A percentile compares a stretch with the other conserved stretches of the same genome.
These are phyloP conservation scores for Peromyscus californicus DNA, from an alignment of 2,113 vertebrate genomes.

Conservation along the genomic window DNA sequence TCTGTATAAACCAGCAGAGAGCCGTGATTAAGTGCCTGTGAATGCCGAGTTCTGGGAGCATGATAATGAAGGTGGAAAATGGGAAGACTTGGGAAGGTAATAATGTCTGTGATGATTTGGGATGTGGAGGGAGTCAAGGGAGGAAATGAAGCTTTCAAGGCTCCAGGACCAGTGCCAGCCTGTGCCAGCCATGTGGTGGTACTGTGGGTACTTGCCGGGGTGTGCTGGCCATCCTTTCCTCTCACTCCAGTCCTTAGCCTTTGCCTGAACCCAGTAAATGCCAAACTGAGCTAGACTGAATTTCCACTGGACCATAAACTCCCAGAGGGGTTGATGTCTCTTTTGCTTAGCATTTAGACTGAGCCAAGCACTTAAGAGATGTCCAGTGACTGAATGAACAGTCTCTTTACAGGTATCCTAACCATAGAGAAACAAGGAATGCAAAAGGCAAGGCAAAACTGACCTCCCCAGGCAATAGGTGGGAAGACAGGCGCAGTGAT, in stretches of 20 bases:
- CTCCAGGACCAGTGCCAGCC: not conserved
- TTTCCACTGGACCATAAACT: not conserved
- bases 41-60: not conserved
- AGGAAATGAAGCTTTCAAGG: not conserved
- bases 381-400: not conserved
- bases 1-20: constrained; percentile 60
- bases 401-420: not conserved
- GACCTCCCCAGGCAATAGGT: not conserved
- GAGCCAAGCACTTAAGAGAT: not conserved
- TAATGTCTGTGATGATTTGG: not conserved
- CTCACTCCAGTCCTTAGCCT: not conserved
- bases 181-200: no score
- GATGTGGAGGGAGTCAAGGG: not conserved
- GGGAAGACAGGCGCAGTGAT: no score
- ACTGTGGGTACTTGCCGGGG: not conserved
- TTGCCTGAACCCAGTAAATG: not conserved
- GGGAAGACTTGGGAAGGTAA: constrained; percentile 42
- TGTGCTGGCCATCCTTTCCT: not conserved
- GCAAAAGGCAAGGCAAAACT: not conserved
- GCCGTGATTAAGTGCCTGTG: constrained; percentile 74
- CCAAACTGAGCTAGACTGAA: not conserved
- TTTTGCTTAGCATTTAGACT: not conserved
- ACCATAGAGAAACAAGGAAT: not conserved
- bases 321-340: not conserved
- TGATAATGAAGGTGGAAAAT: constrained; percentile 25